These are phyloP conservation scores for Phyllotreta striolata DNA, from an alignment of 2,888 invertebrate genomes.

Conservation along the genomic window DNA sequence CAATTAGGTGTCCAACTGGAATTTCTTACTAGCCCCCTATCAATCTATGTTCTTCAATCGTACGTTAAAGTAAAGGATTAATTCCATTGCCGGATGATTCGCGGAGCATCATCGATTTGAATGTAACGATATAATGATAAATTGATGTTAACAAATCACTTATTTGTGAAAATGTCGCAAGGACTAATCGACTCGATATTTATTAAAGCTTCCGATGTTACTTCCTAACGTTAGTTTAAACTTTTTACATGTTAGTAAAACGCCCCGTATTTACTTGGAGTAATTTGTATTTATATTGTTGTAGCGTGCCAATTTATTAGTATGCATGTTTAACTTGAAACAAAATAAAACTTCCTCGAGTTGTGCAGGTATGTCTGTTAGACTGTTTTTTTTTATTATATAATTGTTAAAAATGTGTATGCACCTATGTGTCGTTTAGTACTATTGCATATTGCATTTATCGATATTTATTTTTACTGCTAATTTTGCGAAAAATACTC, in stretches of 20 bases:
- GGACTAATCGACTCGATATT: neutral
- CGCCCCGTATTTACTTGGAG: slow-evolving; percentile 26
- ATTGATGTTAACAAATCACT: neutral
- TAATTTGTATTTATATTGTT: slow-evolving; percentile 27
- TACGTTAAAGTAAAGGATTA: slow-evolving; percentile 25
- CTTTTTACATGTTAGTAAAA: slow-evolving; percentile 12
- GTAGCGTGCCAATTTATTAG: slow-evolving; percentile 38
- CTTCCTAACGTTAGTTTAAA: slow-evolving; percentile 1
- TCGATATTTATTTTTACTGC: slow-evolving; percentile 16
- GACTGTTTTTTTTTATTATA: slow-evolving; percentile 26
- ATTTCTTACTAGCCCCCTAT: slow-evolving; percentile 45
- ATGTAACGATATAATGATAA: too few species aligned
- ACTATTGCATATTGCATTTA: slow-evolving; percentile 43
- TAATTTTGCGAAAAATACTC: neutral
- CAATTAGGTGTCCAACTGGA: slow-evolving; percentile 32
- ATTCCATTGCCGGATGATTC: slow-evolving; percentile 17
- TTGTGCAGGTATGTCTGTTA: slow-evolving; percentile 15
- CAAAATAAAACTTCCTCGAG: slow-evolving; percentile 14
- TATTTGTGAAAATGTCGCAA: neutral
- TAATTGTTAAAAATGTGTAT: slow-evolving; percentile 41
- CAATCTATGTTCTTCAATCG: slow-evolving; percentile 34
- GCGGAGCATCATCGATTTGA: neutral
- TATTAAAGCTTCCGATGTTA: neutral
- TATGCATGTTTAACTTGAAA: slow-evolving; percentile 8
- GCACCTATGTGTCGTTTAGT: slow-evolving; percentile 42